Conservation (phyloP, 2,113 vertebrate genomes). For the Pycnonotus jocosus region DNA sequence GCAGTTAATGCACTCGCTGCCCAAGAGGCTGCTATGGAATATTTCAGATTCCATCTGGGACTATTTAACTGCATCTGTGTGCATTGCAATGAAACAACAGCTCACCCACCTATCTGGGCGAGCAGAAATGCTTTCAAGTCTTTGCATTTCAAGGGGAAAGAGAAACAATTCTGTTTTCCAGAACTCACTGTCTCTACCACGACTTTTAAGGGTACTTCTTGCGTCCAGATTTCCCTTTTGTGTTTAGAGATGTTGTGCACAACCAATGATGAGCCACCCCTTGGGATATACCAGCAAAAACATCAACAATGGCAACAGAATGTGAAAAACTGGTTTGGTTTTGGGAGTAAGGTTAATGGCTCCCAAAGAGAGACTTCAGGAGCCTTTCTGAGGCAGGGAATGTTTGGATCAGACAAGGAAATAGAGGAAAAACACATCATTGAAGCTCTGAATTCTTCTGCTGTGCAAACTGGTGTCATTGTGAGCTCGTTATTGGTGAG, state of each 20-base stretch:
- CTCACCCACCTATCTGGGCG: conserved; percentile 34
- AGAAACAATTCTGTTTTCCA: conserved; percentile 35
- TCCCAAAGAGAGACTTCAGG: neutral
- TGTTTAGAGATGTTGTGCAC: conserved; percentile 13
- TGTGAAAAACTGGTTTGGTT: neutral
- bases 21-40: conserved; percentile 62
- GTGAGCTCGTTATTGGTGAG: neutral
- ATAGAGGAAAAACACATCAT: neutral
- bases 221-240: conserved; percentile 23
- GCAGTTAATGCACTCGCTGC: conserved; percentile 60
- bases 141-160: conserved; percentile 13
- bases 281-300: neutral
- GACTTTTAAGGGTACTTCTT: conserved; percentile 1
- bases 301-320: neutral
- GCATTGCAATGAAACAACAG: conserved; percentile 30
- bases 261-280: neutral
- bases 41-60: conserved; percentile 65
- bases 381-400: neutral
- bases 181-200: conserved; percentile 7
- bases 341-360: neutral
- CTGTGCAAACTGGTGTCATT: neutral
- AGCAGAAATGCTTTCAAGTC: conserved; percentile 48
- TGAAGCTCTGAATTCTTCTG: neutral
- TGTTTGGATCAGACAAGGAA: neutral
- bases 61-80: conserved; percentile 61